Evolutionary conservation across 1,140 invertebrate genomes (phyloP), one percentile per base, ranked within the genome.

Genomic region (Drosophila teissieri): DNA sequence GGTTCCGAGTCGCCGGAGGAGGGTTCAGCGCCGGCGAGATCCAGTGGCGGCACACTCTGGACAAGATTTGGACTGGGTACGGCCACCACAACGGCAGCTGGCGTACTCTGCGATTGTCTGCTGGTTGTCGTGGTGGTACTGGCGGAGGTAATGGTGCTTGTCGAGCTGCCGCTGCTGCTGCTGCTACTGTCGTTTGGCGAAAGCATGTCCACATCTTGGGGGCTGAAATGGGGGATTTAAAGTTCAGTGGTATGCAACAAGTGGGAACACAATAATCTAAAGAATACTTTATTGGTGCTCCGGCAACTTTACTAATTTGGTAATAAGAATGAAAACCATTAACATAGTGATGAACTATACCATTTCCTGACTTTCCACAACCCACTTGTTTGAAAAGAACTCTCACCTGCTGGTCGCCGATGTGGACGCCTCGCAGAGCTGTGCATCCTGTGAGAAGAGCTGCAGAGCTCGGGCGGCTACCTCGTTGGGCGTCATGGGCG

Each of bases 391-490:
- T 3, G 3, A 1, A 10, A 27, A 15, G 6, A n/a, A 19, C 17
- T 17, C 44, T 24, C 10, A 48, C 70, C 45, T 68, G 70, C 27
- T 58, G 15, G 52, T n/a, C 37, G 60, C 27, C 31, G 79, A 34
- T n/a, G 49, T 17, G 10, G 53, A 15, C 1, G 63, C 54, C 22
- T 97, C 96, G 93, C 97, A 98, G 19, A 98, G 93, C 79, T 94
- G 94, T 27, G 97, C 97, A 91, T 97, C 97, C 90, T 96, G 94
- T 42, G 96, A 96, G 90, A 97, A 97, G 48, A 98, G 93, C 80
- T 97, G 95, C 65, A 98, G 95, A 4, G 97, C 97, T 80, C 96
- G 94, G 12, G 96, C 96, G 24, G 97, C 97, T 53, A 97, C 97
- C 93, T 97, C 95, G 94, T 98, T 97, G 74, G 96, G 95, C 22